phyloP scores from a whole-genome alignment of 53 echinoderm and acorn worm genomes.

The Mesocentrotus franciscanus region DNA sequence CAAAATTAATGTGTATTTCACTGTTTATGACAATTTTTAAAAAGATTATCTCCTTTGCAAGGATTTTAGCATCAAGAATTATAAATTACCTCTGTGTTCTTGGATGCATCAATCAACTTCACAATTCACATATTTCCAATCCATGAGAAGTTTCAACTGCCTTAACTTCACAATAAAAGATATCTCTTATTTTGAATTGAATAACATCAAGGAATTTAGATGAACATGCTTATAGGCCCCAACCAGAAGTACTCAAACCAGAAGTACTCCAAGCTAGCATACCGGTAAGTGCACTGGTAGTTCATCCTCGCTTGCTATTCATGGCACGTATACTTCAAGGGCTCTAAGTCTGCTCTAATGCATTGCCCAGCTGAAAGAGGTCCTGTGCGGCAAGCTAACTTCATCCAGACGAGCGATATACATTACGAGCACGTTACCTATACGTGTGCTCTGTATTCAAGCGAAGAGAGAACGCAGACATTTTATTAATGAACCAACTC shows the following conservation, averaged over 20 bases:
- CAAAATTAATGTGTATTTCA: too few species aligned
- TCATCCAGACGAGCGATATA: neutral
- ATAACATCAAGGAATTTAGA: neutral
- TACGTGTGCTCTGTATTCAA: neutral
- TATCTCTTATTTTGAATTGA: neutral
- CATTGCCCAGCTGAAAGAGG: constrained; percentile 13
- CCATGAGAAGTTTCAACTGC: neutral
- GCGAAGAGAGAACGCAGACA: constrained; percentile 12
- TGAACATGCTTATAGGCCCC: neutral
- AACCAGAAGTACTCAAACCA: neutral
- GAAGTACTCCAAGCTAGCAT: neutral
- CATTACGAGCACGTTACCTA: neutral
- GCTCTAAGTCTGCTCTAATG: neutral
- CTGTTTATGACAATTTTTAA: too few species aligned
- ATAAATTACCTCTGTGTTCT: too few species aligned
- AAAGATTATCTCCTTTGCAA: too few species aligned
- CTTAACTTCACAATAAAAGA: neutral
- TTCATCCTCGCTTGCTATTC: neutral
- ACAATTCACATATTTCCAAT: neutral
- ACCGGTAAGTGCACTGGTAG: neutral
- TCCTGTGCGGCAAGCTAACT: neutral
- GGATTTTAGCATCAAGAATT: too few species aligned
- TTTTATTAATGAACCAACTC: neutral
- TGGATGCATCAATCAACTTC: neutral
- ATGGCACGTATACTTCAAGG: constrained; percentile 8